These are phyloP conservation scores for Nyctalus aviator DNA, from an alignment of 2,797 vertebrate species.

Conservation along the genomic window DNA sequence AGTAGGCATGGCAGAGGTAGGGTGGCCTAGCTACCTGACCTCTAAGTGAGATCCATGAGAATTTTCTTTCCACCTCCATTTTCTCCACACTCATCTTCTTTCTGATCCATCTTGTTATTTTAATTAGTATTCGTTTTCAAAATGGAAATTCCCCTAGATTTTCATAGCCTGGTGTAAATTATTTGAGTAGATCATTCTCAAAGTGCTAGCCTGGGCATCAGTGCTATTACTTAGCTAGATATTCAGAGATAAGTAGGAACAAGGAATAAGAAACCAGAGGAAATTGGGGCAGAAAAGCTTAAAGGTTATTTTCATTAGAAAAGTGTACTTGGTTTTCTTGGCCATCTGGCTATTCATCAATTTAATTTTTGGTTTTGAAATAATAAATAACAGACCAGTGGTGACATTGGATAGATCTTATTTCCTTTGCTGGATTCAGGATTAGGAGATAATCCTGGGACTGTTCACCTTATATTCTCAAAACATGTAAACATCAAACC, in stretches of 20 bases:
- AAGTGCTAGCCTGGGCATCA: neutral
- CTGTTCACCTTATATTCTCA: conserved; percentile 46
- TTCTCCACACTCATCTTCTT: neutral
- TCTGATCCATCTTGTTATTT: neutral
- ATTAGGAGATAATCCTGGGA: conserved; percentile 63
- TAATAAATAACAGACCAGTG: conserved; percentile 57
- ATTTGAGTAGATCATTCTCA: conserved; percentile 25
- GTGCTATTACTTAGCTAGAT: neutral
- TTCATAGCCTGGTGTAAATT: conserved; percentile 21
- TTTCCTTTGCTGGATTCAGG: conserved; percentile 65
- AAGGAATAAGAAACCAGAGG: neutral
- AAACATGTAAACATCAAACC: conserved; percentile 59
- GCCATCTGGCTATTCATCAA: conserved; percentile 47
- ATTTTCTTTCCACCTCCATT: neutral
- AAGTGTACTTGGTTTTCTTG: conserved; percentile 57
- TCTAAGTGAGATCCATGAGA: neutral
- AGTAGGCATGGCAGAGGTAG: neutral
- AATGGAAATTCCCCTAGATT: conserved; percentile 38
- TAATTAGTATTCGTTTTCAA: conserved; percentile 40
- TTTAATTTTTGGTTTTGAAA: conserved; percentile 61
- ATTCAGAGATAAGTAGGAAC: conserved; percentile 31
- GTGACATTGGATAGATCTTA: conserved; percentile 43
- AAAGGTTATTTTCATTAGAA: conserved; percentile 50
- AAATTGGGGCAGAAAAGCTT: conserved; percentile 47
- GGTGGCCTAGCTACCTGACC: neutral